Conservation (phyloP, 2,888 invertebrate genomes). For the Drosophila mulleri region DNA sequence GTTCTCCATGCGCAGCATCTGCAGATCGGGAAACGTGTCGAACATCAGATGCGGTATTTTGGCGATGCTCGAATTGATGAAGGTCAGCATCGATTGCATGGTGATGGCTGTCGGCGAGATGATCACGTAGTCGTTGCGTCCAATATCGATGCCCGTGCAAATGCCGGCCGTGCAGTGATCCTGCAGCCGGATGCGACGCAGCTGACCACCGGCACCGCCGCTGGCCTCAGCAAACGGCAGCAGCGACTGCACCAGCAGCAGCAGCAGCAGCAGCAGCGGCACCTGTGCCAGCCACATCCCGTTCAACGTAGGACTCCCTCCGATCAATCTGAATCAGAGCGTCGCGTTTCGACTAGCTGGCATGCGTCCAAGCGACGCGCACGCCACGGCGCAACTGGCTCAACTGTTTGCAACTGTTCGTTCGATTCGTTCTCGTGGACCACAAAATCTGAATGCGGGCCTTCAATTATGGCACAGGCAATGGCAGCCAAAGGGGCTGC, state of each 20-base stretch:
- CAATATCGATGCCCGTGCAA: constrained; percentile 79
- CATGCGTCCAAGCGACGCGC: constrained; percentile 76
- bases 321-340: background rate
- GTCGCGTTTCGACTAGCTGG: constrained; percentile 31
- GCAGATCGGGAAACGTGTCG: constrained; percentile 83
- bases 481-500: constrained; percentile 16
- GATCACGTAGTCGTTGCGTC: constrained; percentile 83
- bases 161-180: constrained; percentile 82
- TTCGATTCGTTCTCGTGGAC: constrained; percentile 43
- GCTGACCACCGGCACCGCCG: constrained; percentile 60
- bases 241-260: constrained; percentile 7
- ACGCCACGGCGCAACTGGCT: constrained; percentile 73
- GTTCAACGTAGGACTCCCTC: constrained; percentile 9
- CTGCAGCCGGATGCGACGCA: constrained; percentile 84
- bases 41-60: constrained; percentile 84
- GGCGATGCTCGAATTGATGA: constrained; percentile 82
- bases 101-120: constrained; percentile 80
- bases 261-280: constrained; percentile 20
- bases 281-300: constrained; percentile 36
- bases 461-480: constrained; percentile 43
- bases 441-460: constrained; percentile 38
- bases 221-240: constrained; percentile 22
- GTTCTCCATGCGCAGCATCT: constrained; percentile 83
- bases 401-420: constrained; percentile 65
- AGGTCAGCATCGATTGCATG: constrained; percentile 79